Base-by-base conservation (phyloP, 1,140 invertebrate species). In the Trichonephila inaurata region DNA sequence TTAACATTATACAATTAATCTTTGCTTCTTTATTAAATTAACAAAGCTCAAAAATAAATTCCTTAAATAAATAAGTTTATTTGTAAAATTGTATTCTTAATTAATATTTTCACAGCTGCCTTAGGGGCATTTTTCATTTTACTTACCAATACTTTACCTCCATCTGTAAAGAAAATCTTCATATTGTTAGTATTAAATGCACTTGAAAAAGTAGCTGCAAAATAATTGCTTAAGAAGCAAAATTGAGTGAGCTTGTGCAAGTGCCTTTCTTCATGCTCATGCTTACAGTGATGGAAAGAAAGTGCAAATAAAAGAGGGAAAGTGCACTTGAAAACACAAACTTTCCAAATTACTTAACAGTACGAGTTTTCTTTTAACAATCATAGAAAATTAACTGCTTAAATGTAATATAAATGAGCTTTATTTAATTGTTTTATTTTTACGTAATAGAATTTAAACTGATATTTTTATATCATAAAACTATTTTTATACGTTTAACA, bases 271-370 rank as follows among this genome's bases (percentile, higher is more conserved):
- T 91, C 89, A 91, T 91, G 89, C 89, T 61, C 89, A 91, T 91
- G 89, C 89, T 89, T 6, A 82, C 28, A 33, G n/a, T 33, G 96
- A 83, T 83, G 72, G 90, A 95, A 82, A 94, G 16, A 28, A 28
- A 66, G 33, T 95, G 83, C 89, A 90, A 88, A 64, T 40, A 86
- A 90, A 88, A 62, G 14, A 77, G 61, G 44, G 61, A 91, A 86
- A 89, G 51, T 62, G 85, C 85, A 62, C 60, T 24, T 61, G 44
- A 40, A 51, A 10, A 12, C 18, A 82, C 33, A 33, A 33, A 33
- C 14, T 82, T 82, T 44, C 28, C 4, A 82, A 69, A 4, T 24
- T 28, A 14, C n/a, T 69, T 69, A 28, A 24, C 7, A 40, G 8
- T 66, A 10, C 21, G 60, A 66, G 8, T 66, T 66, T 66, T 0